Conservation (phyloP, 2,888 invertebrate genomes). For the Coenonympha glycerion region DNA sequence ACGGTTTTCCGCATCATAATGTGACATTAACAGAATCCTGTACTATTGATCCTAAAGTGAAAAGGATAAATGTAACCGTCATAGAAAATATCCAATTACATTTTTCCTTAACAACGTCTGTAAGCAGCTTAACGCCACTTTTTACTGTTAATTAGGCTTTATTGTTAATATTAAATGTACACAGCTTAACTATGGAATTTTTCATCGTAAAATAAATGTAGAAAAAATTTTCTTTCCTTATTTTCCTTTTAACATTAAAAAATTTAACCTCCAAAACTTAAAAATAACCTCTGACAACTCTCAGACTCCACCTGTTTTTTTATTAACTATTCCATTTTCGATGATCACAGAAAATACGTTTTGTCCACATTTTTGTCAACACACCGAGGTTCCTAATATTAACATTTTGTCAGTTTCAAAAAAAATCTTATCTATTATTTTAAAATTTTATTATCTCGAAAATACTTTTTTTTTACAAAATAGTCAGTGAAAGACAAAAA, state of each 20-base stretch:
- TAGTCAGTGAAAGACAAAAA: constrained; percentile 39
- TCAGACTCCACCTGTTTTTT: constrained; percentile 57
- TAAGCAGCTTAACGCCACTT: constrained; percentile 35
- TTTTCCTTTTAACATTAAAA: constrained; percentile 56
- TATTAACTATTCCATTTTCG: constrained; percentile 64
- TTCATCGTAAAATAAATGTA: constrained; percentile 66
- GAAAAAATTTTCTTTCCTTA: constrained; percentile 56
- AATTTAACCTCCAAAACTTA: constrained; percentile 63
- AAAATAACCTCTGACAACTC: constrained; percentile 60
- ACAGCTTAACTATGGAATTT: constrained; percentile 72
- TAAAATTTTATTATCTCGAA: constrained; percentile 52
- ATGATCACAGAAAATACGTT: constrained; percentile 67
- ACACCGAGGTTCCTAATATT: constrained; percentile 33
- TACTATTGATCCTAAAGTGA: constrained; percentile 67
- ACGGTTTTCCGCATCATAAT: constrained; percentile 33
- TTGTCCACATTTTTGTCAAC: constrained; percentile 41
- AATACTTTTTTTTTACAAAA: constrained; percentile 50
- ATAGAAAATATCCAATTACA: constrained; percentile 17
- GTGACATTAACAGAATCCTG: constrained; percentile 59
- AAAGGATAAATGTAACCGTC: constrained; percentile 34
- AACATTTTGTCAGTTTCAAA: constrained; percentile 40
- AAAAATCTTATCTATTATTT: constrained; percentile 40
- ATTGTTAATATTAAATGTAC: constrained; percentile 56
- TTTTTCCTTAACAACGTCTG: constrained; percentile 30
- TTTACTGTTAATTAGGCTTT: constrained; percentile 60